phyloP scores from a whole-genome alignment of 2,888 invertebrate species.

The Hirudinaria manillensis region DNA sequence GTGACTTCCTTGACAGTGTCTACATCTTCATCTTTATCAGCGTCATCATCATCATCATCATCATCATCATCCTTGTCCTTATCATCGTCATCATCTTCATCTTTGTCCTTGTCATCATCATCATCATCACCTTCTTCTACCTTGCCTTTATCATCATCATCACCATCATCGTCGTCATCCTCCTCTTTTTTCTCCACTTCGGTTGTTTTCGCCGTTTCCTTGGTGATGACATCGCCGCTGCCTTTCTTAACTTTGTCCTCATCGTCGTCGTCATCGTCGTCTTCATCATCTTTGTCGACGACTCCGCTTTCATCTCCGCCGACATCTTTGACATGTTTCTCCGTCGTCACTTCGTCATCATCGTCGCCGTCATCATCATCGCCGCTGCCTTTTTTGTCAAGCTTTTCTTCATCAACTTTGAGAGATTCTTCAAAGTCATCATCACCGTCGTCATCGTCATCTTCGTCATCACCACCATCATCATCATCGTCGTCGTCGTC shows the following conservation, averaged over 20 bases:
- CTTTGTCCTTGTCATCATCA: background rate
- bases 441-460: background rate
- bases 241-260: background rate
- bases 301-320: background rate
- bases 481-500: slow-evolving; percentile 15
- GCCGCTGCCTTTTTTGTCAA: background rate
- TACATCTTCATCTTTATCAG: slow-evolving; percentile 61
- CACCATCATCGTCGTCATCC: background rate
- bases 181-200: background rate
- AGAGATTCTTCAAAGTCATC: background rate
- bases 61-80: slow-evolving; percentile 1
- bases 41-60: background rate
- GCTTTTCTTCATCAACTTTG: background rate
- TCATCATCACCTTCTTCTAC: background rate
- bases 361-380: background rate
- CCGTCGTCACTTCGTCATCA: background rate
- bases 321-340: background rate
- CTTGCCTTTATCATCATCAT: background rate
- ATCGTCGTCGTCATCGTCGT: slow-evolving; percentile 4
- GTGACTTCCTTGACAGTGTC: slow-evolving; percentile 50
- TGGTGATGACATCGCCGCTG: background rate
- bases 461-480: background rate
- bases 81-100: background rate
- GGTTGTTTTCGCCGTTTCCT: background rate
- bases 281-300: background rate